A percentile compares a stretch with the other conserved stretches of the same genome.
Evolutionary conservation across 2,113 vertebrate genomes (phyloP).

Genomic region (Tachycineta bicolor): DNA sequence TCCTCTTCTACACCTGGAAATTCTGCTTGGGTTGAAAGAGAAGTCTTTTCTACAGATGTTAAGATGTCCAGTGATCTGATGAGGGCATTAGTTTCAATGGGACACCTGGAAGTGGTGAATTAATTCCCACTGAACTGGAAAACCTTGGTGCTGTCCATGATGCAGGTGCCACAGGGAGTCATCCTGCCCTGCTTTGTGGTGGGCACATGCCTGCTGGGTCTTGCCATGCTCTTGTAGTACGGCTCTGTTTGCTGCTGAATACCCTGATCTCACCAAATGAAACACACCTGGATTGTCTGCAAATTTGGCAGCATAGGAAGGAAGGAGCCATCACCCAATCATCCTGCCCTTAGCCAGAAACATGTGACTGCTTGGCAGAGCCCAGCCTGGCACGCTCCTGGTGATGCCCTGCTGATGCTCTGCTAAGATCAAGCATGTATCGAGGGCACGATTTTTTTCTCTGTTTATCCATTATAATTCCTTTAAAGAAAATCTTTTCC

Average conservation of each 20-base stretch:
- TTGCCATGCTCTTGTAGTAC: background rate
- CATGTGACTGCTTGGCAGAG: background rate
- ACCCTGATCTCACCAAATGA: background rate
- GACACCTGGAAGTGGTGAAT: background rate
- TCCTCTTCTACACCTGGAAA: background rate
- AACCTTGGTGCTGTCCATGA: background rate
- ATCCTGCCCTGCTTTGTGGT: background rate
- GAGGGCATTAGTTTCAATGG: background rate
- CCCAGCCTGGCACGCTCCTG: background rate
- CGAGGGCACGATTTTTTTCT: background rate
- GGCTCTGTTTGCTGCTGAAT: background rate
- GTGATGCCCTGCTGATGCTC: background rate
- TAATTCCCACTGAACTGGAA: background rate
- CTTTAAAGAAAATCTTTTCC: background rate
- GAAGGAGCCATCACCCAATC: background rate
- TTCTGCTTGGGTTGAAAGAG: background rate
- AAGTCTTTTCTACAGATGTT: background rate
- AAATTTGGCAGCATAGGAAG: background rate
- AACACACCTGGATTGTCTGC: background rate
- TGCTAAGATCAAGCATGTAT: no score
- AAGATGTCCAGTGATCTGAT: background rate
- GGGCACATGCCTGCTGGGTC: background rate
- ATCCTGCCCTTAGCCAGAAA: background rate
- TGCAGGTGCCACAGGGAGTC: background rate
- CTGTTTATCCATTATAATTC: background rate